Conservation (phyloP, 2,797 vertebrate genomes). For the Mormyrus proboscirostris region DNA sequence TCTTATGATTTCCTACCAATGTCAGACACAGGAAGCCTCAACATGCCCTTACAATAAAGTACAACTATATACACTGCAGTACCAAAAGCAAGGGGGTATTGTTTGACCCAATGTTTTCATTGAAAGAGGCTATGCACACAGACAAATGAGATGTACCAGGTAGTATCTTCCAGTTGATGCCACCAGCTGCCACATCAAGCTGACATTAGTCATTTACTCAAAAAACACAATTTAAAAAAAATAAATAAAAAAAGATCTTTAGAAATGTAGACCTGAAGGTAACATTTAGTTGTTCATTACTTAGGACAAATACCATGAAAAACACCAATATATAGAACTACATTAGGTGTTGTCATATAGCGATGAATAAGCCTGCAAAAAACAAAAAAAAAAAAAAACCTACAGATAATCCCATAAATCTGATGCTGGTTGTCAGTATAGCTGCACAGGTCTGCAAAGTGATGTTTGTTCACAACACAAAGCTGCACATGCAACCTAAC, state of each 20-base stretch:
- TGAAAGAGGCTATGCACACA: not conserved
- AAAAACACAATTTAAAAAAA: not conserved
- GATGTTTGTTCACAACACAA: not conserved
- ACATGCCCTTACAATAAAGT: not conserved
- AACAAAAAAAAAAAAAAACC: not conserved
- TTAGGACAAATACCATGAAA: not conserved
- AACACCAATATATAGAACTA: not conserved
- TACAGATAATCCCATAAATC: not conserved
- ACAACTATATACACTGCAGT: not conserved
- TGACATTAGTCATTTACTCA: not conserved
- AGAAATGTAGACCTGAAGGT: not conserved
- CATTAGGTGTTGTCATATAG: not conserved
- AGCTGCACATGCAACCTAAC: not conserved
- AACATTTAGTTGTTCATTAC: not conserved
- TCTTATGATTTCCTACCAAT: not conserved
- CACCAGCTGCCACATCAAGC: not conserved
- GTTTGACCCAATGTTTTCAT: not conserved
- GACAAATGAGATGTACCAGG: not conserved
- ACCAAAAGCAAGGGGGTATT: not conserved
- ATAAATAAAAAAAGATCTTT: not conserved
- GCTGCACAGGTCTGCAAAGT: not conserved
- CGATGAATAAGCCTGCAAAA: not conserved
- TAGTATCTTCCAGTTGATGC: not conserved
- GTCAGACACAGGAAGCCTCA: not conserved
- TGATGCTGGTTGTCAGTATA: not conserved